phyloP scores from a whole-genome alignment of 2,113 vertebrate species.

The Illadopsis cleaveri region DNA sequence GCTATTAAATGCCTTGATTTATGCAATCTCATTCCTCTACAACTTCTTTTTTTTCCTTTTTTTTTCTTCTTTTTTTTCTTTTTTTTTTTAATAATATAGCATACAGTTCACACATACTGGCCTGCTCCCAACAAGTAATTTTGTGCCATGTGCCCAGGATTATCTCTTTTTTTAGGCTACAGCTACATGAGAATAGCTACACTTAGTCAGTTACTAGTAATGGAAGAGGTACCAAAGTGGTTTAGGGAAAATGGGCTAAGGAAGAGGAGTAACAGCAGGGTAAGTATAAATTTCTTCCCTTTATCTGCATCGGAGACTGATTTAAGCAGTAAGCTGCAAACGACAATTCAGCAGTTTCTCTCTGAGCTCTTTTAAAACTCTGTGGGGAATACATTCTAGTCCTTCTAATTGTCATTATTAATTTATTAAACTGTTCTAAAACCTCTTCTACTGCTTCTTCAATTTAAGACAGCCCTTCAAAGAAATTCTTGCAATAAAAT shows the following conservation, averaged over 20 bases:
- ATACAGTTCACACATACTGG: background rate
- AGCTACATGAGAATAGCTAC: background rate
- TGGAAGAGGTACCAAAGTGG: background rate
- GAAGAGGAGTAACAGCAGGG: background rate
- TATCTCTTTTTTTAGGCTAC: background rate
- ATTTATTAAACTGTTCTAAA: background rate
- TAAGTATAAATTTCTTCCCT: background rate
- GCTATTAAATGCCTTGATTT: background rate
- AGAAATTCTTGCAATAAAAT: background rate
- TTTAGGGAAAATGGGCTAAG: background rate
- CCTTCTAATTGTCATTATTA: constrained; percentile 23
- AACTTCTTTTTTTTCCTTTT: background rate
- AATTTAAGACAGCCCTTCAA: background rate
- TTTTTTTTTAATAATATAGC: background rate
- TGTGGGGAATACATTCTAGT: background rate
- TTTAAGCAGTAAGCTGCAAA: background rate
- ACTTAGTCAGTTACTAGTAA: background rate
- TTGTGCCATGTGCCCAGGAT: background rate
- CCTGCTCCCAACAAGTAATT: background rate
- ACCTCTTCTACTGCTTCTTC: background rate
- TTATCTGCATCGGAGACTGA: background rate
- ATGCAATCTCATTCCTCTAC: background rate
- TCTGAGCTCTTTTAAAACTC: background rate
- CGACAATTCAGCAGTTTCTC: background rate
- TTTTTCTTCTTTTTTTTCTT: no score